A percentile compares a stretch with the other conserved stretches of the same genome.
phyloP scores from a whole-genome alignment of 2,888 invertebrate species.

The Chrysolina oricalcia region DNA sequence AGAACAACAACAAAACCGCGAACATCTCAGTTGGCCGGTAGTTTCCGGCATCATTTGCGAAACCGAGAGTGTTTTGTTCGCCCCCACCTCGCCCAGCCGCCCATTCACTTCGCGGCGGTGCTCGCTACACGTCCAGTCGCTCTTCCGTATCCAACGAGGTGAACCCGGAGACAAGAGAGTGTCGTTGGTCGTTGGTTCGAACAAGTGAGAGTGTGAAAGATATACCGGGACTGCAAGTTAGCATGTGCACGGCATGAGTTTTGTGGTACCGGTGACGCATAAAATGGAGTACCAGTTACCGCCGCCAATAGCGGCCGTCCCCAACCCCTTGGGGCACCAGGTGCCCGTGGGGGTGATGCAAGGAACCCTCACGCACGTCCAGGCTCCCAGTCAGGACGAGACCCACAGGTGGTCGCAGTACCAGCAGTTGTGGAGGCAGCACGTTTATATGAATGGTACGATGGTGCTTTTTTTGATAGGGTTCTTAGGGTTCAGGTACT shows the following conservation, averaged over 20 bases:
- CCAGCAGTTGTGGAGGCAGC: conserved; percentile 86
- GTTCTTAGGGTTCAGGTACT: too few species aligned
- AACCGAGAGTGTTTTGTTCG: conserved; percentile 67
- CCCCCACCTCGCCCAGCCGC: conserved; percentile 59
- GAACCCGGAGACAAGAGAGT: conserved; percentile 42
- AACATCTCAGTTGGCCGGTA: conserved; percentile 48
- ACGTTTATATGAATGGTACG: conserved; percentile 85
- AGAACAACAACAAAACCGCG: conserved; percentile 53
- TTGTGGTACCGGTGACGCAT: conserved; percentile 69
- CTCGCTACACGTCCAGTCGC: conserved; percentile 67
- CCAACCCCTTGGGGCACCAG: conserved; percentile 70
- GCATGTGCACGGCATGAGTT: conserved; percentile 71
- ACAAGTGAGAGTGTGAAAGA: conserved; percentile 47
- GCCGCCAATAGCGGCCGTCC: conserved; percentile 69
- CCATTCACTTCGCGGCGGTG: conserved; percentile 65
- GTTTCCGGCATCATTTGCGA: conserved; percentile 71
- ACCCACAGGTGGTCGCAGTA: conserved; percentile 81
- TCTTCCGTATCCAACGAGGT: conserved; percentile 67
- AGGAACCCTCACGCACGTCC: conserved; percentile 79
- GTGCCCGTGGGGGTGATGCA: conserved; percentile 80
- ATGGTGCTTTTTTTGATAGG: too few species aligned
- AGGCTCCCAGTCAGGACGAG: conserved; percentile 74
- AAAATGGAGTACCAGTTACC: conserved; percentile 74
- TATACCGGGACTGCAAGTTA: conserved; percentile 65
- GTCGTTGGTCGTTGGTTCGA: too few species aligned